These are phyloP conservation scores for Matsumurasca onukii DNA, from an alignment of 1,140 invertebrate genomes.

Conservation along the genomic window DNA sequence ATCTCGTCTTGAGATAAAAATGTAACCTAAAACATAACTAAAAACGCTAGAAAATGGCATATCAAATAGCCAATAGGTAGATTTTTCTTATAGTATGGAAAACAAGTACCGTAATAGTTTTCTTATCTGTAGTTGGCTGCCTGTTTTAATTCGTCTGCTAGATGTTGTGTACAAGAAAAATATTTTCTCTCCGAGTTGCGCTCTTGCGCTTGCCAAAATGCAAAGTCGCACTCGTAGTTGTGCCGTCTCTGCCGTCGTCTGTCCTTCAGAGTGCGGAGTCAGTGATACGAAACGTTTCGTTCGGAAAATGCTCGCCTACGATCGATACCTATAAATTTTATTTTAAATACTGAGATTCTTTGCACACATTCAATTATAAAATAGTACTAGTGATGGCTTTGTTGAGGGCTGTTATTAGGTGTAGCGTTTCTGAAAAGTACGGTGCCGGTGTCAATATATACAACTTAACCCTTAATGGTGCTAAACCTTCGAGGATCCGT, in stretches of 20 bases:
- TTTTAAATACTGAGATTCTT: neutral
- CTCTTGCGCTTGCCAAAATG: neutral
- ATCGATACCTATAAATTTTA: slow-evolving; percentile 2
- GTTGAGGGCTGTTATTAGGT: slow-evolving; percentile 48
- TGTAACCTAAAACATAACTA: too few species aligned
- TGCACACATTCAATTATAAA: neutral
- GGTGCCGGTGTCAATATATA: slow-evolving; percentile 34
- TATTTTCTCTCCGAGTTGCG: too few species aligned
- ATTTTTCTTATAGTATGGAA: too few species aligned
- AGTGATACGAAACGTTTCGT: too few species aligned
- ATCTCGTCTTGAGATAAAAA: too few species aligned
- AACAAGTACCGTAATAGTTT: too few species aligned
- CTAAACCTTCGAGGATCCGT: slow-evolving; percentile 28
- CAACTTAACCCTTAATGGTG: slow-evolving; percentile 24
- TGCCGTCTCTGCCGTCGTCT: neutral
- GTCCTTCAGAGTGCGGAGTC: neutral
- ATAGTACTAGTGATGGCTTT: slow-evolving; percentile 47
- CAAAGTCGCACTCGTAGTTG: slow-evolving; percentile 1
- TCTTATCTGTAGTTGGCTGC: too few species aligned
- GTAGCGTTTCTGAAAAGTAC: slow-evolving; percentile 47
- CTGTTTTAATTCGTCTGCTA: too few species aligned
- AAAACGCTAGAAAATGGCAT: too few species aligned
- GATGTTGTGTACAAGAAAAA: too few species aligned
- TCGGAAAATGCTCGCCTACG: neutral
- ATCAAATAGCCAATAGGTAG: too few species aligned